A percentile compares a stretch with the other conserved stretches of the same genome.
These are phyloP conservation scores for Oscheius sp. DNA, from an alignment of 2,888 invertebrate genomes.

Conservation along the genomic window DNA sequence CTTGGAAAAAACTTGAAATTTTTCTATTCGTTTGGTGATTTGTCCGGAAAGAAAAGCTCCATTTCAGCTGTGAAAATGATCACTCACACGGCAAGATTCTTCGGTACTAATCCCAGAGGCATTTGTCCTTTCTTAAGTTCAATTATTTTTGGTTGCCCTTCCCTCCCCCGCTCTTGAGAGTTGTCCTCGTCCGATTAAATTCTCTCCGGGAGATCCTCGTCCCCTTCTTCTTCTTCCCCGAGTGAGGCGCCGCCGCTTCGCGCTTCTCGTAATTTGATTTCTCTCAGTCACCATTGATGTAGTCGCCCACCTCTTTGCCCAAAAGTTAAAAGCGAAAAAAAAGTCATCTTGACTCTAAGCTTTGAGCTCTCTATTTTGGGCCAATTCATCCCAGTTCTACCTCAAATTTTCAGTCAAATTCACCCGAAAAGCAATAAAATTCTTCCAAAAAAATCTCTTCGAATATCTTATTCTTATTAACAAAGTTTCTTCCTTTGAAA, in stretches of 20 bases:
- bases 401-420: too few relatives aligned
- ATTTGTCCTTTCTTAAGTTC: not conserved
- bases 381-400: too few relatives aligned
- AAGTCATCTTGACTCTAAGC: too few relatives aligned
- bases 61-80: conserved; percentile 2
- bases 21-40: too few relatives aligned
- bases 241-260: conserved; percentile 3
- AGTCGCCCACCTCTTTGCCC: conserved; percentile 30
- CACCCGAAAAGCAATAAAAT: too few relatives aligned
- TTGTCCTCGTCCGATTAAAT: not conserved
- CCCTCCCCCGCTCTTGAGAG: not conserved
- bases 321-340: too few relatives aligned
- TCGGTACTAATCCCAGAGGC: conserved; percentile 9
- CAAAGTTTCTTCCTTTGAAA: too few relatives aligned
- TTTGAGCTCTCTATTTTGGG: too few relatives aligned
- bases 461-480: too few relatives aligned
- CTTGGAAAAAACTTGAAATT: not conserved
- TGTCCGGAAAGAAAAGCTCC: not conserved
- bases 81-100: not conserved
- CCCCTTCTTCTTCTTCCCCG: too few relatives aligned
- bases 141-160: not conserved
- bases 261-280: conserved; percentile 25
- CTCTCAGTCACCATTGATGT: conserved; percentile 30
- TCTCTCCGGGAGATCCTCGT: conserved; percentile 8
- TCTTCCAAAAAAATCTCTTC: too few relatives aligned